phyloP scores from a whole-genome alignment of 2,888 invertebrate genomes.

The Gasteruption jaculator region DNA sequence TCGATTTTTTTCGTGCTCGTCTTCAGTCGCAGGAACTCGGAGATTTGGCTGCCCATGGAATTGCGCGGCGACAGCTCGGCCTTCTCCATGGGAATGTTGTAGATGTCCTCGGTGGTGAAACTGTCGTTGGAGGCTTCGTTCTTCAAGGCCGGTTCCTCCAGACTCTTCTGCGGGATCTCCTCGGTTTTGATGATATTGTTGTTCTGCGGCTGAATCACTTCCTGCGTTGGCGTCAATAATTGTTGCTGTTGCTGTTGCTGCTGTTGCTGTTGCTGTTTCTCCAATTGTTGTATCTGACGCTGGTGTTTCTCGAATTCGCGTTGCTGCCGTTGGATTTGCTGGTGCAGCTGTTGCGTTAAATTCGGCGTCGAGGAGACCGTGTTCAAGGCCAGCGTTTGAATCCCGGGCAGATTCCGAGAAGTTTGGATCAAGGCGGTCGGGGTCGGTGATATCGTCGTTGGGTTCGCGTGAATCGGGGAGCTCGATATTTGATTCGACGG shows the following conservation, averaged over 20 bases:
- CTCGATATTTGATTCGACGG: too few relatives aligned
- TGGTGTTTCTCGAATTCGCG: slow-evolving; percentile 29
- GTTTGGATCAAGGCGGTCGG: too few relatives aligned
- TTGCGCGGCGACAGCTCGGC: slow-evolving; percentile 34
- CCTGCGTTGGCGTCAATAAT: slow-evolving; percentile 32
- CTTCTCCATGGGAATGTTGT: slow-evolving; percentile 45
- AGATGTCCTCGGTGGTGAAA: slow-evolving; percentile 44
- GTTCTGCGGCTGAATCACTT: slow-evolving; percentile 38
- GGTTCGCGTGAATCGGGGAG: too few relatives aligned
- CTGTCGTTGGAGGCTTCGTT: slow-evolving; percentile 34
- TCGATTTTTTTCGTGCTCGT: slow-evolving; percentile 31
- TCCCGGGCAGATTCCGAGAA: too few relatives aligned
- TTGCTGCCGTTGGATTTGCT: slow-evolving; percentile 33
- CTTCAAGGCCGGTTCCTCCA: slow-evolving; percentile 40
- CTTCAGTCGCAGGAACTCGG: slow-evolving; percentile 45
- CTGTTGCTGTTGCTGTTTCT: slow-evolving; percentile 41
- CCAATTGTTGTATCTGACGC: slow-evolving; percentile 34
- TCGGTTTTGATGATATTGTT: slow-evolving; percentile 42
- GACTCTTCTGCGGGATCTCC: slow-evolving; percentile 39
- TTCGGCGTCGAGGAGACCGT: too few relatives aligned
- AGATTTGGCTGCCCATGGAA: slow-evolving; percentile 47
- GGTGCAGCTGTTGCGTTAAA: slow-evolving; percentile 33
- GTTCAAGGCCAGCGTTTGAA: too few relatives aligned
- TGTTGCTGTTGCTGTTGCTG: slow-evolving; percentile 42
- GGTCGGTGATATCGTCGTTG: too few relatives aligned